Evolutionary conservation across 1,140 invertebrate species (phyloP).

Genomic region (Leptinotarsa lineolata): DNA sequence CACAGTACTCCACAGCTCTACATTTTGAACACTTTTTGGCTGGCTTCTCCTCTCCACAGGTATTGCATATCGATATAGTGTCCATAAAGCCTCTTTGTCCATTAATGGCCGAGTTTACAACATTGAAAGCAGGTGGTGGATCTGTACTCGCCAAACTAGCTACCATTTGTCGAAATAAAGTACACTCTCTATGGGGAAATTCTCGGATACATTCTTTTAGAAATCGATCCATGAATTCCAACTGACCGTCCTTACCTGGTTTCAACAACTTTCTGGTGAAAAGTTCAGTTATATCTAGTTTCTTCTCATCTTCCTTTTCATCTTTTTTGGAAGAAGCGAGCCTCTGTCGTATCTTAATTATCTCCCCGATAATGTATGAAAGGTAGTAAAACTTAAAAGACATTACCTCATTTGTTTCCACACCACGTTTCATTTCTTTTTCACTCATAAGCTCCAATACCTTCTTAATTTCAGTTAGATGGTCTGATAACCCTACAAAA

Average conservation of each 20-base stretch:
- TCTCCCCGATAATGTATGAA: constrained; percentile 73
- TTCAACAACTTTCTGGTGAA: constrained; percentile 78
- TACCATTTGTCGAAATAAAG: constrained; percentile 84
- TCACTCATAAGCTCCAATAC: constrained; percentile 85
- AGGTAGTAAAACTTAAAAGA: constrained; percentile 91
- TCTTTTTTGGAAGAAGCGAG: constrained; percentile 57
- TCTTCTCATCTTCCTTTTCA: constrained; percentile 64
- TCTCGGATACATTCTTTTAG: constrained; percentile 82
- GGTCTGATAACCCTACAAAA: constrained; percentile 71
- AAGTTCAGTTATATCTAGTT: constrained; percentile 70
- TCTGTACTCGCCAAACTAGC: constrained; percentile 73
- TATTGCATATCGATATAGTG: constrained; percentile 74
- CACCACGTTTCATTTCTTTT: constrained; percentile 81
- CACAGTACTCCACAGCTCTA: constrained; percentile 92
- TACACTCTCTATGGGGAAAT: constrained; percentile 85
- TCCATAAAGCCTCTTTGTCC: constrained; percentile 82
- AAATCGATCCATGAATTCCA: constrained; percentile 81
- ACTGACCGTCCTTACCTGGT: constrained; percentile 72
- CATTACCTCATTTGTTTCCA: constrained; percentile 89
- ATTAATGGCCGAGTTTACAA: constrained; percentile 86
- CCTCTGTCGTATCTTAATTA: constrained; percentile 57
- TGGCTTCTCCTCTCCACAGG: constrained; percentile 88
- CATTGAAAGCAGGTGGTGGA: constrained; percentile 68
- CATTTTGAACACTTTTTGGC: constrained; percentile 95
- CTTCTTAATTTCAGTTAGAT: constrained; percentile 77